A percentile compares a stretch with the other conserved stretches of the same genome.
Conservation (phyloP, 2,113 vertebrate genomes). For the Sylvicapra grimmia region DNA sequence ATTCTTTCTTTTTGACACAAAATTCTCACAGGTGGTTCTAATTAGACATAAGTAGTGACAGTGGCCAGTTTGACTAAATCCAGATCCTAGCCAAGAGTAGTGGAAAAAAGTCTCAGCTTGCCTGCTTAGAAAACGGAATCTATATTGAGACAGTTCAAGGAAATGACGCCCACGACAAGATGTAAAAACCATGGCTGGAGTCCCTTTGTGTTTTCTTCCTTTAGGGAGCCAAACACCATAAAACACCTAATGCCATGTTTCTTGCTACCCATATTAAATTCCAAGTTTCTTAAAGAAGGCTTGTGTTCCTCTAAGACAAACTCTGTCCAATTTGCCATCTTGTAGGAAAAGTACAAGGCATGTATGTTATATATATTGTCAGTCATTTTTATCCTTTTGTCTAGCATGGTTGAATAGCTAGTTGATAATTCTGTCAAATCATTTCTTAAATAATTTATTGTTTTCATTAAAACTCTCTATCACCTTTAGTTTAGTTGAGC, state of each 20-base stretch:
- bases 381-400: constrained; percentile 27
- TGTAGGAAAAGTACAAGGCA: not conserved
- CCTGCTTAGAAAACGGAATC: constrained; percentile 46
- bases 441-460: not conserved
- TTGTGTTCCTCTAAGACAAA: constrained; percentile 1
- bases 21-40: constrained; percentile 65
- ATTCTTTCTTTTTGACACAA: constrained; percentile 27
- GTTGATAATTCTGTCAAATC: constrained; percentile 25
- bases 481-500: not conserved
- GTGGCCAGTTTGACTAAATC: constrained; percentile 65
- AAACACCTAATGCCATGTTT: constrained; percentile 1
- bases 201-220: constrained; percentile 14
- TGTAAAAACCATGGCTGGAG: constrained; percentile 19
- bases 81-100: constrained; percentile 46
- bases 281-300: not conserved
- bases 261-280: constrained; percentile 7
- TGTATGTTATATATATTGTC: not conserved
- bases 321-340: not conserved
- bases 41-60: constrained; percentile 64
- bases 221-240: not conserved
- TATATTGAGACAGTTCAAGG: constrained; percentile 48
- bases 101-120: constrained; percentile 46
- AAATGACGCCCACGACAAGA: constrained; percentile 28
- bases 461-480: not conserved
- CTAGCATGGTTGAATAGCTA: not conserved